Conservation (phyloP, 2,113 vertebrate species). For the Prunella himalayana region DNA sequence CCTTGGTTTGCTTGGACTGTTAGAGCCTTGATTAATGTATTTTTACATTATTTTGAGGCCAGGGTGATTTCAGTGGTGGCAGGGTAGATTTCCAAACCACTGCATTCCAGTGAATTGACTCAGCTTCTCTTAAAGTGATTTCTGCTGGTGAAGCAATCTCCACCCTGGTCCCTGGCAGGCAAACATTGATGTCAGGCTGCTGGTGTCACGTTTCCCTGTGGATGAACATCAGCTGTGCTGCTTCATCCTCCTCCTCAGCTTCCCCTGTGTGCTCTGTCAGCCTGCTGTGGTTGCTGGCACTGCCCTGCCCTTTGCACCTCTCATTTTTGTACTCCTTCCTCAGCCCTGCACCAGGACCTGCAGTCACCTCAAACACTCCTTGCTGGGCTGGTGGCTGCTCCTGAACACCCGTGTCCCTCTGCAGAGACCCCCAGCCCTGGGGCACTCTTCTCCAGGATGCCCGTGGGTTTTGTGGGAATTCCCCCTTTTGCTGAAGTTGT, state of each 20-base stretch:
- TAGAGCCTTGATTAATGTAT: not conserved
- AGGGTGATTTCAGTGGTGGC: not conserved
- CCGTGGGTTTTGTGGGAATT: not conserved
- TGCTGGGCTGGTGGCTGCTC: not conserved
- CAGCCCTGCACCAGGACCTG: not conserved
- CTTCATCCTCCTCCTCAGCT: not conserved
- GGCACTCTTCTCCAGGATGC: not conserved
- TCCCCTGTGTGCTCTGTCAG: not conserved
- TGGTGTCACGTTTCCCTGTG: not conserved
- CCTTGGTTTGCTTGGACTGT: not conserved
- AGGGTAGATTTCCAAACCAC: not conserved
- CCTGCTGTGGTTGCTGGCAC: not conserved
- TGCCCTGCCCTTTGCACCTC: not conserved
- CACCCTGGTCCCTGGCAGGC: not conserved
- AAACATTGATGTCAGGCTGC: not conserved
- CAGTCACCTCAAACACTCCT: not conserved
- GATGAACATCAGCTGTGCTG: not conserved
- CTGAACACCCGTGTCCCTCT: fast-evolving
- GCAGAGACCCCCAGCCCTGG: not conserved
- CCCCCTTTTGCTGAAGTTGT: not conserved
- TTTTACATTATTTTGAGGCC: not conserved
- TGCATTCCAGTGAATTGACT: not conserved
- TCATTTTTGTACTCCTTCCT: not conserved
- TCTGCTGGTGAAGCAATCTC: not conserved
- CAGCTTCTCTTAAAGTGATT: not conserved